Conservation (phyloP, 2,888 invertebrate species). For the Polymixis flavicincta region DNA sequence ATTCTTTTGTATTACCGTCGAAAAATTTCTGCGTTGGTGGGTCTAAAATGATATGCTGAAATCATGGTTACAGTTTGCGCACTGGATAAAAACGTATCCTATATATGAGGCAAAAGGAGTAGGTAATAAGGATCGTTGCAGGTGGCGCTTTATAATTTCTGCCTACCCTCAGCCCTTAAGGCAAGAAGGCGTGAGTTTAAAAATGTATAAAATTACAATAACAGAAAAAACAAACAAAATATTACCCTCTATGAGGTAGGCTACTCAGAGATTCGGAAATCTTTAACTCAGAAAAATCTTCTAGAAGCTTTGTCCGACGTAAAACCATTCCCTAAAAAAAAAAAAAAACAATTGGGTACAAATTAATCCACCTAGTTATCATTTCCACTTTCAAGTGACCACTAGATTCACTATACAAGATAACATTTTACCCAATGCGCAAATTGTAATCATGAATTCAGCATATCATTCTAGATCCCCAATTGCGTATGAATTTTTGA, state of each 20-base stretch:
- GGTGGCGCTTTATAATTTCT: background rate
- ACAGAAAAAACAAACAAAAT: background rate
- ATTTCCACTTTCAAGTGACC: background rate
- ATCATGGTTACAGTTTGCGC: too few species aligned
- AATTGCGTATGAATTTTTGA: too few species aligned
- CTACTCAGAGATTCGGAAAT: background rate
- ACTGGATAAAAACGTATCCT: too few species aligned
- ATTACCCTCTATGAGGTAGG: slow-evolving; percentile 7
- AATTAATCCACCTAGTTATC: background rate
- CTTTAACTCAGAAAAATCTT: background rate
- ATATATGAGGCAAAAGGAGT: background rate
- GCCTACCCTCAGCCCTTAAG: background rate
- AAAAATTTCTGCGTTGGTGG: too few species aligned
- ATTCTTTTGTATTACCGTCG: too few species aligned
- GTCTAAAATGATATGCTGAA: too few species aligned
- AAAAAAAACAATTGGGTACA: background rate
- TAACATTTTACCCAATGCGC: too few species aligned
- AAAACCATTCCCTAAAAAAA: slow-evolving; percentile 10
- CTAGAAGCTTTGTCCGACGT: background rate
- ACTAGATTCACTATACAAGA: background rate
- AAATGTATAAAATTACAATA: background rate
- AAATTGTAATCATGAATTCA: too few species aligned
- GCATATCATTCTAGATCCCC: too few species aligned
- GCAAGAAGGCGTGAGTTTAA: background rate
- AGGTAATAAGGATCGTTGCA: background rate